Evolutionary conservation across 2,888 invertebrate species (phyloP).

Genomic region (Spodoptera picta): DNA sequence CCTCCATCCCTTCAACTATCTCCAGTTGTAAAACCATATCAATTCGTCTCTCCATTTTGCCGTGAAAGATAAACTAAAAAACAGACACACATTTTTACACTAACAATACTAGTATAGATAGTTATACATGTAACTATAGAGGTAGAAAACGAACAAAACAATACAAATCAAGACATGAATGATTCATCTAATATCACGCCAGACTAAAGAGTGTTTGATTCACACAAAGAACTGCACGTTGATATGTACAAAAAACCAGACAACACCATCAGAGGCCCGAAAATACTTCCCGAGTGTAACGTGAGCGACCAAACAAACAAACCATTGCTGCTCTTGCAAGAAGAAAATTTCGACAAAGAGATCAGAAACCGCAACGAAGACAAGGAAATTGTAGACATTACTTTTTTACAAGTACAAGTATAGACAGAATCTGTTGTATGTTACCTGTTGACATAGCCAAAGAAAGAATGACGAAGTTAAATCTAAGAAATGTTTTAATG

Average conservation of each 20-base stretch:
- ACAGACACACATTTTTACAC: no score
- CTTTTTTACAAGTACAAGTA: conserved; percentile 39
- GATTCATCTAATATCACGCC: conserved; percentile 74
- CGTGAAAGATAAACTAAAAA: no score
- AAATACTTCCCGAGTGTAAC: conserved; percentile 49
- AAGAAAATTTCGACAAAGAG: conserved; percentile 1
- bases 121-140: conserved; percentile 13
- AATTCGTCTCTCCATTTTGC: no score
- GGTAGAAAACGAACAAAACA: conserved; percentile 48
- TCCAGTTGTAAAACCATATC: no score
- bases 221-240: conserved; percentile 66
- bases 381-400: conserved; percentile 17
- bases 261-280: conserved; percentile 64
- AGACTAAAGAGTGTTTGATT: conserved; percentile 59
- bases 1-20: no score
- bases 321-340: conserved; percentile 7
- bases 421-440: conserved; percentile 10
- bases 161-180: conserved; percentile 62
- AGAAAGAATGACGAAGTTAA: neutral
- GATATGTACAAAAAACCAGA: conserved; percentile 71
- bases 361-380: conserved; percentile 20
- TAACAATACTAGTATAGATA: neutral
- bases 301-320: conserved; percentile 19
- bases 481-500: neutral
- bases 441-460: neutral